These are phyloP conservation scores for Idaea dimidiata DNA, from an alignment of 2,888 invertebrate species.

Conservation along the genomic window DNA sequence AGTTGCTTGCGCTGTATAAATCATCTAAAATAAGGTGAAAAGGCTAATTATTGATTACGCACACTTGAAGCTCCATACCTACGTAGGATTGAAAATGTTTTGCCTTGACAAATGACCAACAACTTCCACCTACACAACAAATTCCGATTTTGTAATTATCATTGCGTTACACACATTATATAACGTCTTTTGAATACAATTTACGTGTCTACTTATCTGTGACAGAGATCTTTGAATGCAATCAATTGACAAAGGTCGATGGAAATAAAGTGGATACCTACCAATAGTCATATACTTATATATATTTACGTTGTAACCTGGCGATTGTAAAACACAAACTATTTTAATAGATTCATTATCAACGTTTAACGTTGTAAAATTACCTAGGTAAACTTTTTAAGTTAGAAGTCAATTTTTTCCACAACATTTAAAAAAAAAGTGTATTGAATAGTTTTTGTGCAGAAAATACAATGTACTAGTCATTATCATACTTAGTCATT, in stretches of 20 bases:
- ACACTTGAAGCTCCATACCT: no score
- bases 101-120: background rate
- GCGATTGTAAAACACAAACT: background rate
- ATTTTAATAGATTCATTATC: background rate
- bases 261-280: background rate
- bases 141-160: background rate
- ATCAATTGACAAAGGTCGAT: background rate
- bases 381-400: no score
- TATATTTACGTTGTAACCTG: background rate
- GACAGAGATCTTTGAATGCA: background rate
- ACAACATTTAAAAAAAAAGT: no score
- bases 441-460: no score
- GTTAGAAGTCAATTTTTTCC: no score
- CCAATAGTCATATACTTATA: background rate
- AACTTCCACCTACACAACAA: background rate
- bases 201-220: background rate
- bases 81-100: background rate
- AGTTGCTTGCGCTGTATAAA: no score
- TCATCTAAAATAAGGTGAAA: no score
- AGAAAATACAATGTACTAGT: no score
- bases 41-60: no score
- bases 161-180: background rate
- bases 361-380: no score
- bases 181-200: background rate
- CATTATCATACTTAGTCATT: no score